These are phyloP conservation scores for Himalopsyche kuldschensis DNA, from an alignment of 2,888 invertebrate species.

Conservation along the genomic window DNA sequence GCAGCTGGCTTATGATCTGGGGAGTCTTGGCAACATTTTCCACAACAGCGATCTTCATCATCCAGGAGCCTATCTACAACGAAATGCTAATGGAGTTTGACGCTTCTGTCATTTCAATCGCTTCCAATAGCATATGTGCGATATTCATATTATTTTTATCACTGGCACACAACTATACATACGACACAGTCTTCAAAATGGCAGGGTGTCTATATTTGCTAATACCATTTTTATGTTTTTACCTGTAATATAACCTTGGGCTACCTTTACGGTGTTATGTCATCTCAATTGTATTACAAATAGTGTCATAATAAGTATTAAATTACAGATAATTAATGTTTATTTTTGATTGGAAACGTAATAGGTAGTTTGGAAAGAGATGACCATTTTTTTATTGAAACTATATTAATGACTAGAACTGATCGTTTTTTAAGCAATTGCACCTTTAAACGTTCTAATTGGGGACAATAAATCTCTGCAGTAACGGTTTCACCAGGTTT, in stretches of 20 bases:
- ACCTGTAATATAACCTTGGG: not conserved
- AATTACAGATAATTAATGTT: too few relatives aligned
- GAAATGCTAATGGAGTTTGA: slow-evolving; percentile 55
- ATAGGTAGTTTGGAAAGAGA: too few relatives aligned
- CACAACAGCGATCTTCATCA: slow-evolving; percentile 50
- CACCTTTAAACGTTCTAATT: too few relatives aligned
- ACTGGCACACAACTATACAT: slow-evolving; percentile 49
- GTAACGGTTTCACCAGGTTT: too few relatives aligned
- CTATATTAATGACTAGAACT: too few relatives aligned
- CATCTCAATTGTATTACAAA: too few relatives aligned
- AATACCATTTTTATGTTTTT: slow-evolving; percentile 13
- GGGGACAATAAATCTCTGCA: too few relatives aligned
- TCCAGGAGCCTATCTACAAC: slow-evolving; percentile 53
- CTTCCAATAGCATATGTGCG: slow-evolving; percentile 52
- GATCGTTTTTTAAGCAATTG: too few relatives aligned
- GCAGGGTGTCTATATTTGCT: slow-evolving; percentile 49
- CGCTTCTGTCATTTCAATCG: slow-evolving; percentile 53
- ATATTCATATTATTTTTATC: slow-evolving; percentile 50
- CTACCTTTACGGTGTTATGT: not conserved
- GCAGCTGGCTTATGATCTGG: slow-evolving; percentile 52
- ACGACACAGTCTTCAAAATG: slow-evolving; percentile 51
- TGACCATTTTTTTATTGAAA: too few relatives aligned
- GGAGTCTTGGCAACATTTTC: slow-evolving; percentile 54
- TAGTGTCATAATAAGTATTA: too few relatives aligned
- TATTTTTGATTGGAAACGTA: too few relatives aligned